phyloP scores from a whole-genome alignment of 2,113 vertebrate species.

The Petroica traversi region DNA sequence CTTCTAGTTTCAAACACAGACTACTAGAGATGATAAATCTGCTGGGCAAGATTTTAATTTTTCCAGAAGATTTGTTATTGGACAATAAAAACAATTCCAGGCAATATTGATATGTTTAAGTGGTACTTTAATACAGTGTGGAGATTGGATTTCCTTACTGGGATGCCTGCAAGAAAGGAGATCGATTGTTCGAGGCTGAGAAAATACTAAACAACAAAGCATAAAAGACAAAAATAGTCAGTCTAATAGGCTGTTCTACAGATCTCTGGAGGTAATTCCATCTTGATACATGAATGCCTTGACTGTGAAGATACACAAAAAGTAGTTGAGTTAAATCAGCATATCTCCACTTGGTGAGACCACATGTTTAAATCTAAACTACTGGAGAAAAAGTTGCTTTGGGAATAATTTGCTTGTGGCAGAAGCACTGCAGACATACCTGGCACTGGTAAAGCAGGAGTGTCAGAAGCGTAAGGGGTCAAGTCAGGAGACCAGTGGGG shows the following conservation, averaged over 20 bases:
- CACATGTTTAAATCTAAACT: neutral
- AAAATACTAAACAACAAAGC: neutral
- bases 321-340: neutral
- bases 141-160: neutral
- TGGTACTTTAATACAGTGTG: neutral
- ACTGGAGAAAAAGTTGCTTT: neutral
- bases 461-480: neutral
- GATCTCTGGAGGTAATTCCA: neutral
- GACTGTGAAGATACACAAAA: neutral
- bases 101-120: neutral
- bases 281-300: fast-evolving
- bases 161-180: neutral
- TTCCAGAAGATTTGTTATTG: neutral
- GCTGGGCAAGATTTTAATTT: neutral
- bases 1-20: neutral
- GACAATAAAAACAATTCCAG: neutral
- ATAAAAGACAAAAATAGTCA: neutral
- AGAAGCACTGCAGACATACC: fast-evolving
- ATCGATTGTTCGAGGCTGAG: neutral
- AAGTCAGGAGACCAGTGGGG: neutral
- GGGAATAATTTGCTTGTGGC: neutral
- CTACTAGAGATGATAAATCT: neutral
- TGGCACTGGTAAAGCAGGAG: neutral
- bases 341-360: neutral
- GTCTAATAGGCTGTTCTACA: neutral